Evolutionary conservation across 2,113 vertebrate genomes (phyloP).

Genomic region (Nothoprocta perdicaria): DNA sequence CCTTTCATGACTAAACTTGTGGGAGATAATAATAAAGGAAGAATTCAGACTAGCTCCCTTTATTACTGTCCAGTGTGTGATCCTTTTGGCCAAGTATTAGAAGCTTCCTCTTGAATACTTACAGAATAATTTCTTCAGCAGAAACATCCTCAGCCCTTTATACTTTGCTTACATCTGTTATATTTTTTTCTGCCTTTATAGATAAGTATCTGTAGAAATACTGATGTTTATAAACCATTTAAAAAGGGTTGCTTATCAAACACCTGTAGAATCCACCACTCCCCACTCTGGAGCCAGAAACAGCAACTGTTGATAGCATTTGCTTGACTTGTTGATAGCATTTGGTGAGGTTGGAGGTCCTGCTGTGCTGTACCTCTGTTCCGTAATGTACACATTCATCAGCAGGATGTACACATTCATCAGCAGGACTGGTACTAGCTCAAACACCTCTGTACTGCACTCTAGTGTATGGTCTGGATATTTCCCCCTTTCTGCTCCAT

Average conservation of each 20-base stretch:
- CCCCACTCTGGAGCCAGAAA: not conserved
- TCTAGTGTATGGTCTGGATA: not conserved
- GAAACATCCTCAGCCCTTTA: not conserved
- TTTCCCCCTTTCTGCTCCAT: not conserved
- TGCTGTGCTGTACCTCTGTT: accelerated
- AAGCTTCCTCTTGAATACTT: not conserved
- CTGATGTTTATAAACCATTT: not conserved
- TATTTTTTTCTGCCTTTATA: not conserved
- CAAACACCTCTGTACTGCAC: not conserved
- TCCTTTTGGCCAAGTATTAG: not conserved
- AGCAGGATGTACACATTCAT: not conserved
- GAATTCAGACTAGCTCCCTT: not conserved
- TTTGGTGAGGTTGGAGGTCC: not conserved
- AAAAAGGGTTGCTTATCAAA: not conserved
- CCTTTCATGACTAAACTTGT: not conserved
- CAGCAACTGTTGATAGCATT: not conserved
- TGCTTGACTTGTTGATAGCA: not conserved
- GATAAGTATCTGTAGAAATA: not conserved
- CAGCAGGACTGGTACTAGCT: not conserved
- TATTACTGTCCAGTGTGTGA: not conserved
- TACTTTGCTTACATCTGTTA: not conserved
- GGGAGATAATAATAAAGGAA: not conserved
- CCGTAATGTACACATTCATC: accelerated
- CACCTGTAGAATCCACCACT: not conserved
- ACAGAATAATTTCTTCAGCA: not conserved